Conservation (phyloP, 1,140 invertebrate genomes). For the Holotrichia oblita region DNA sequence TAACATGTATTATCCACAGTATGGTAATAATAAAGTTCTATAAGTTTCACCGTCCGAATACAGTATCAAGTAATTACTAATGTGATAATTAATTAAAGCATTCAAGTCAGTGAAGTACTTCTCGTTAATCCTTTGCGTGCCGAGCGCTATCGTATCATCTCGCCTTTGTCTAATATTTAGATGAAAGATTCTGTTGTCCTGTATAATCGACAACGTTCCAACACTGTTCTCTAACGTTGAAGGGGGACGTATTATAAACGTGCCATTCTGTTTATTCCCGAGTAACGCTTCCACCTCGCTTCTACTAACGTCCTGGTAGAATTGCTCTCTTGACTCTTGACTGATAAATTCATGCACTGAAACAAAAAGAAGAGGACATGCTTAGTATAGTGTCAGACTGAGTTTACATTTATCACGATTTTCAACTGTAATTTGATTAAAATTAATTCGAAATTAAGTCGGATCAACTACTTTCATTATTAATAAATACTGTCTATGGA, state of each 20-base stretch:
- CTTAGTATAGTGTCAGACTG: too few species aligned
- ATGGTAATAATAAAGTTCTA: constrained; percentile 56
- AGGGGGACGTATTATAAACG: constrained; percentile 59
- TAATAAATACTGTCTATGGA: background rate
- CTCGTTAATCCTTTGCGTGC: constrained; percentile 56
- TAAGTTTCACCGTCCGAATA: constrained; percentile 51
- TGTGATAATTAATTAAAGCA: constrained; percentile 58
- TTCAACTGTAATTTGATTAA: background rate
- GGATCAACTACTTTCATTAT: too few species aligned
- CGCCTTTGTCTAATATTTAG: constrained; percentile 54
- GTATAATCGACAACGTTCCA: constrained; percentile 55
- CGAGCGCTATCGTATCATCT: constrained; percentile 55
- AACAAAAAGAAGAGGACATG: background rate
- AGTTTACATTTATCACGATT: too few species aligned
- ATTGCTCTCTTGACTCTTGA: constrained; percentile 47
- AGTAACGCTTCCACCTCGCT: constrained; percentile 54
- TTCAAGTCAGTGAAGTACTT: constrained; percentile 55
- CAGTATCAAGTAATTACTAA: constrained; percentile 59
- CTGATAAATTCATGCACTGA: constrained; percentile 37
- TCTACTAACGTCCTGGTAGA: constrained; percentile 55
- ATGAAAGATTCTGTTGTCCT: constrained; percentile 57
- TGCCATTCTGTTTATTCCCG: constrained; percentile 54
- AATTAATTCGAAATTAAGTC: background rate
- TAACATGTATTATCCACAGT: constrained; percentile 44
- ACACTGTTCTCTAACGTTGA: constrained; percentile 48